Evolutionary conservation across 1,140 invertebrate genomes (phyloP).

Genomic region (Apis dorsata): DNA sequence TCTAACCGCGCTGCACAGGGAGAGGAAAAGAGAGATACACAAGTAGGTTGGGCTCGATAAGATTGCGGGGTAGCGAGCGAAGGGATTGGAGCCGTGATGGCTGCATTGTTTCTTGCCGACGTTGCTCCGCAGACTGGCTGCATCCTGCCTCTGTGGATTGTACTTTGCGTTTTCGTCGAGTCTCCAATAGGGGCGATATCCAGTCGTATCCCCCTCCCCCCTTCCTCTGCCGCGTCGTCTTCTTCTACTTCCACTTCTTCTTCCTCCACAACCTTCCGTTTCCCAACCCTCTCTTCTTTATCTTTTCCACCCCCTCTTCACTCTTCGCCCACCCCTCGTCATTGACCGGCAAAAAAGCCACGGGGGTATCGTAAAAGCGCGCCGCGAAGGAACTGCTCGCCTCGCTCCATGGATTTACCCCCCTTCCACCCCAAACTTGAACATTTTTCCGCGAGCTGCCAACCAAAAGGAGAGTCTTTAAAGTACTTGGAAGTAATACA

Average conservation of each 20-base stretch:
- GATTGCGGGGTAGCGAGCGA: conserved; percentile 55
- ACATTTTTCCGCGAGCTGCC: conserved; percentile 26
- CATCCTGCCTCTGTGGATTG: conserved; percentile 64
- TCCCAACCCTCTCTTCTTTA: conserved; percentile 15
- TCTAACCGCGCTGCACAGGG: not conserved
- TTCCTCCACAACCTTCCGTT: not conserved
- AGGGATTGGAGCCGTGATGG: conserved; percentile 66
- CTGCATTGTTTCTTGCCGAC: conserved; percentile 76
- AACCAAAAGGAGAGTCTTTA: conserved; percentile 17
- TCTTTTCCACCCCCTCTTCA: not conserved
- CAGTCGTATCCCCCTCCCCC: not conserved
- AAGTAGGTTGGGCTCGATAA: conserved; percentile 56
- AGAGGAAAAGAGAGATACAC: conserved; percentile 32
- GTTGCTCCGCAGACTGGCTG: conserved; percentile 68
- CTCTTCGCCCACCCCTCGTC: not conserved
- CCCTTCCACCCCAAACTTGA: conserved; percentile 14
- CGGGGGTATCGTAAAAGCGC: conserved; percentile 56
- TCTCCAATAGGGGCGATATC: conserved; percentile 66
- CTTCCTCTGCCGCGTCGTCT: not conserved
- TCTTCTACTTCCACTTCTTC: not conserved
- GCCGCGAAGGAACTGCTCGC: conserved; percentile 31
- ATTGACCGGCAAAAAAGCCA: conserved; percentile 59
- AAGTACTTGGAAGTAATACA: conserved; percentile 38
- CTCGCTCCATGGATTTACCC: conserved; percentile 51
- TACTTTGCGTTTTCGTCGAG: conserved; percentile 72